phyloP scores from a whole-genome alignment of 2,113 vertebrate species.

The Pseudopodoces humilis region DNA sequence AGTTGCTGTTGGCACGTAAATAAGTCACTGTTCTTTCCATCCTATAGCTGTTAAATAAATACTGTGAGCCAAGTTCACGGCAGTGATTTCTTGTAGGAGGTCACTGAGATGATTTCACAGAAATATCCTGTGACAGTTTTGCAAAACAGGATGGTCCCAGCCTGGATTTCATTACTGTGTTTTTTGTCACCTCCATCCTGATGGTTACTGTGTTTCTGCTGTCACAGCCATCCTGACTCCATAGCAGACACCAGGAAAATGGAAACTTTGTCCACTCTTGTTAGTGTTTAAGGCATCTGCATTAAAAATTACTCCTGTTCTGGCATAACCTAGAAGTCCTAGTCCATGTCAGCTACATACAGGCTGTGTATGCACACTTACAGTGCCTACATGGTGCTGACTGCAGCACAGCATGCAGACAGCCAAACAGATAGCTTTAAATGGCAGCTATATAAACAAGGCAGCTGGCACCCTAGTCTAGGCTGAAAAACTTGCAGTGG shows the following conservation, averaged over 20 bases:
- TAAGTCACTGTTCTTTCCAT: not conserved
- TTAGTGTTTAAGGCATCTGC: not conserved
- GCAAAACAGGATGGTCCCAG: conserved; percentile 47
- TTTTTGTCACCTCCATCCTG: not conserved
- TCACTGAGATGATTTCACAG: conserved; percentile 1
- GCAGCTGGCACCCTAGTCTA: not conserved
- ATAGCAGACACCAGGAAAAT: not conserved
- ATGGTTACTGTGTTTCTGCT: not conserved
- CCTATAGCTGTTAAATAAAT: not conserved
- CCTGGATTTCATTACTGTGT: not conserved
- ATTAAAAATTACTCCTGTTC: not conserved
- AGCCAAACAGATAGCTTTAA: not conserved
- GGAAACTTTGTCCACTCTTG: not conserved
- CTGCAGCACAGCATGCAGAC: not conserved
- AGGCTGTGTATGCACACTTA: not conserved
- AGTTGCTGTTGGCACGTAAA: not conserved
- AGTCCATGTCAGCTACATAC: not conserved
- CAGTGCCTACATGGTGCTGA: not conserved
- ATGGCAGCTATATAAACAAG: not conserved
- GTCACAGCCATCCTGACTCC: not conserved
- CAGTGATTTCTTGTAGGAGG: not conserved
- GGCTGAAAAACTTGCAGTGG: not conserved
- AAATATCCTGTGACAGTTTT: not conserved
- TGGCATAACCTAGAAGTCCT: not conserved
- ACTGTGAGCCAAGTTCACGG: not conserved